A percentile compares a stretch with the other conserved stretches of the same genome.
phyloP scores from a whole-genome alignment of 2,797 vertebrate species.

The Neosilurus mollespiculum region DNA sequence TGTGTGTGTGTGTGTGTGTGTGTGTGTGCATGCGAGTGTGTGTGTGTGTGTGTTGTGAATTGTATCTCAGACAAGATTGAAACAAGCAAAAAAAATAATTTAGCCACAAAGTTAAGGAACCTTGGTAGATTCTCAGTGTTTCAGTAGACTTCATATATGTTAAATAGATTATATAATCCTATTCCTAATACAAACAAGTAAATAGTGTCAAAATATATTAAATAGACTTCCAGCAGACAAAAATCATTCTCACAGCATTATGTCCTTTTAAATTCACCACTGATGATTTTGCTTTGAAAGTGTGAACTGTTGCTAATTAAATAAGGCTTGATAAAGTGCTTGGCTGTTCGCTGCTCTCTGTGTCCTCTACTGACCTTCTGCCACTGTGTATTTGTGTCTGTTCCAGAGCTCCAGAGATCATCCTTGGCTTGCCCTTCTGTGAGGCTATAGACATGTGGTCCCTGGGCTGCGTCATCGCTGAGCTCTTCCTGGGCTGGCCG shows the following conservation, averaged over 20 bases:
- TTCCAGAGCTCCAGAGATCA: conserved; percentile 95
- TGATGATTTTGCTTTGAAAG: neutral
- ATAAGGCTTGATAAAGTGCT: conserved; percentile 18
- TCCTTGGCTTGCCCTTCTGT: conserved; percentile 94
- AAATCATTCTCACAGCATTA: neutral
- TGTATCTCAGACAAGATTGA: neutral
- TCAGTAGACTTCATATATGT: neutral
- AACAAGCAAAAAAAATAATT: neutral
- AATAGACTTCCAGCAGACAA: neutral
- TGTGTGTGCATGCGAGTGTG: no score
- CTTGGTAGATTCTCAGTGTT: neutral
- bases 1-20: neutral
- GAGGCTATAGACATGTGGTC: conserved; percentile 99
- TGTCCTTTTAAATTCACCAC: neutral
- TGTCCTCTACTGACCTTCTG: conserved; percentile 29
- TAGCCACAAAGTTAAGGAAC: neutral
- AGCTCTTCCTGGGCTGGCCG: conserved; percentile 97
- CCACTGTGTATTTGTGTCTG: conserved; percentile 46
- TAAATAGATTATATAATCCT: neutral
- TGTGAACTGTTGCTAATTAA: conserved; percentile 15
- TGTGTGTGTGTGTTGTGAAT: neutral
- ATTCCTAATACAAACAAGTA: neutral
- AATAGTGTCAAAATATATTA: neutral
- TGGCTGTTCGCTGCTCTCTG: conserved; percentile 25
- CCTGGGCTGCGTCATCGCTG: conserved; percentile 95